A percentile compares a stretch with the other conserved stretches of the same genome.
Evolutionary conservation across 2,888 invertebrate species (phyloP).

Genomic region (Metellina segmentata): DNA sequence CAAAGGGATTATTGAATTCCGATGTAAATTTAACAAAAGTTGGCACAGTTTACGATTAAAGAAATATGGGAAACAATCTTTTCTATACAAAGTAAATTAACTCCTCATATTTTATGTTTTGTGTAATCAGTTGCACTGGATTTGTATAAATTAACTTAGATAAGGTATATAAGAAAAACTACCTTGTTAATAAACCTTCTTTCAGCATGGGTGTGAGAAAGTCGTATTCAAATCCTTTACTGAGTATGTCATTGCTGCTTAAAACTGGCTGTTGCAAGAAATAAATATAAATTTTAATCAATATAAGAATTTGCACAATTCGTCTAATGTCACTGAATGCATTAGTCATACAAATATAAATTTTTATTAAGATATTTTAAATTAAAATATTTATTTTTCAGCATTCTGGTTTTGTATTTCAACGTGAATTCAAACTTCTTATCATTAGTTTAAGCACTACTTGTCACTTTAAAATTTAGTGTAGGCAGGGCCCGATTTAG

Average conservation of each 20-base stretch:
- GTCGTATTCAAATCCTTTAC: conserved; percentile 81
- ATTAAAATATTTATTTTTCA: not conserved
- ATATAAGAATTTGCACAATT: not conserved
- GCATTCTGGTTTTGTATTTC: not conserved
- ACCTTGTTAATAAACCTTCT: conserved; percentile 82
- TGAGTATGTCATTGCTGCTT: conserved; percentile 80
- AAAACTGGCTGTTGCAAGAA: conserved; percentile 79
- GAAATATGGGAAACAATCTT: too few species aligned
- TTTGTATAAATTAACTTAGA: not conserved
- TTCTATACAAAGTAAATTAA: too few species aligned
- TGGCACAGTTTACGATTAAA: too few species aligned
- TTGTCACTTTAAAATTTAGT: too few species aligned
- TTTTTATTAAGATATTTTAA: not conserved
- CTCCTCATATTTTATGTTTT: too few species aligned
- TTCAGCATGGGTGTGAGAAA: conserved; percentile 83
- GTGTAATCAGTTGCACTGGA: not conserved
- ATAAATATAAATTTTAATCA: not conserved
- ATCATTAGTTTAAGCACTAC: too few species aligned
- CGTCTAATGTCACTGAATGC: not conserved
- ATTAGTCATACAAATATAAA: not conserved
- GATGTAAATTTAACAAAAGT: too few species aligned
- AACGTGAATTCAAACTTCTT: not conserved
- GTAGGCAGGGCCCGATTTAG: too few species aligned
- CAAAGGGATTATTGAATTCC: too few species aligned
- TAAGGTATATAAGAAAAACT: not conserved